A percentile compares a stretch with the other conserved stretches of the same genome.
Conservation (phyloP, 2,888 invertebrate genomes). For the Sinelater perroti region DNA sequence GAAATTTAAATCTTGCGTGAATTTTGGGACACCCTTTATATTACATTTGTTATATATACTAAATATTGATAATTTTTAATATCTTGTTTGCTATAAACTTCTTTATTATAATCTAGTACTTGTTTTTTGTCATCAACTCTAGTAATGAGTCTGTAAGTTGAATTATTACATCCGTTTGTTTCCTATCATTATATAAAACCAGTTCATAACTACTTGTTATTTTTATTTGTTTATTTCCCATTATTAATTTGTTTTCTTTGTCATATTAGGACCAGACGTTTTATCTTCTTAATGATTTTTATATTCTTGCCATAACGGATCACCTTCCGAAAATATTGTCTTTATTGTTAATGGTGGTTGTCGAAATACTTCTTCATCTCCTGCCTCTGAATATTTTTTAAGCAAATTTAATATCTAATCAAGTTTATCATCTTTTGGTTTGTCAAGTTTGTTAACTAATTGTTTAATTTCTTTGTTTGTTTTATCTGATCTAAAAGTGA, state of each 20-base stretch:
- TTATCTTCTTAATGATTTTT: slow-evolving; percentile 1
- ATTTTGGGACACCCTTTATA: too few relatives aligned
- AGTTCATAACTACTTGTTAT: slow-evolving; percentile 6
- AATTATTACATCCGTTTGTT: neutral
- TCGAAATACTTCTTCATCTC: slow-evolving; percentile 2
- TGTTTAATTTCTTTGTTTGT: slow-evolving; percentile 7
- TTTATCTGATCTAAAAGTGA: neutral
- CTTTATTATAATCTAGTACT: neutral
- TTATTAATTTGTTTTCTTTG: slow-evolving; percentile 4
- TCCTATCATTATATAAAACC: neutral
- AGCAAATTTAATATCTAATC: neutral
- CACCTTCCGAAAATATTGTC: slow-evolving; percentile 6
- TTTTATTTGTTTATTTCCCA: neutral
- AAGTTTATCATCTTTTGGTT: slow-evolving; percentile 2
- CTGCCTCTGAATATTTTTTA: slow-evolving; percentile 3
- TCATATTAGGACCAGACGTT: neutral
- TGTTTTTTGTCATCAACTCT: too few relatives aligned
- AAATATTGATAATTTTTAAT: neutral
- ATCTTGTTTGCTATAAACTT: neutral
- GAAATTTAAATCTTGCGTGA: too few relatives aligned
- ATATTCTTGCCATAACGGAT: neutral
- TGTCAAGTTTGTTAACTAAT: neutral
- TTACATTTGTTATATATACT: too few relatives aligned
- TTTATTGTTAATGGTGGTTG: neutral
- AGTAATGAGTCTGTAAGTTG: neutral